Evolutionary conservation across 2,113 vertebrate species (phyloP), one percentile per base, ranked within the genome.

Genomic region (Pomatostomus ruficeps): DNA sequence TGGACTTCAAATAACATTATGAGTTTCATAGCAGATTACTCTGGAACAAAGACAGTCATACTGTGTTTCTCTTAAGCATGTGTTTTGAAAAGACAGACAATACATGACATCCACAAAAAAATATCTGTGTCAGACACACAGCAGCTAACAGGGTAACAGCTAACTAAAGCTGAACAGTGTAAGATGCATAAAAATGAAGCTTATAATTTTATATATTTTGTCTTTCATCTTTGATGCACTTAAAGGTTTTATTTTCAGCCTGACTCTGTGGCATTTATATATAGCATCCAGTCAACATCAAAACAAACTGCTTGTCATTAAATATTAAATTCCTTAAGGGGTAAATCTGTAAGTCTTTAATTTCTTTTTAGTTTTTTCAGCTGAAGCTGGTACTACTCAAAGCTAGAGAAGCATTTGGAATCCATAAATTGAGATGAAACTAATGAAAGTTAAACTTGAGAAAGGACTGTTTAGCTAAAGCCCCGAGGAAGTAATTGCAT

Each of bases 241-340:
- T 85, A 82, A 91, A 82, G 52, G 23, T 85, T 90, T 92, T 59
- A 54, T 82, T 91, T 95, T 90, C 62, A 92, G 71, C 51, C 48
- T 63, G 46, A 75, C 25, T 71, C 25, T 43, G n/a, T 1, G 3
- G 23, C 78, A 90, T n/a, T n/a, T n/a, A n/a, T 49, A 42, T 74
- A 25, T 75, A 85, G 62, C 38, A 85, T 55, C 25, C 51, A 91
- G 43, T 54, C 70, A 88, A 74, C 71, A 85, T 92, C 66, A 92
- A 92, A 90, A 90, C 33, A 85, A 85, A 46, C 70, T 74, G 36
- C 38, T 82, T 85, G 35, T 78, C 46, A 67, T 94, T 82, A 94
- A 81, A 95, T 89, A 94, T 79, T 82, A 78, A 92, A 74, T 59
- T 91, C 57, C 72, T 63, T 88, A 36, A 78, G 71, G 57, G 52